Evolutionary conservation across 2,113 vertebrate genomes (phyloP).

Genomic region (Sinocyclocheilus anophthalmus): DNA sequence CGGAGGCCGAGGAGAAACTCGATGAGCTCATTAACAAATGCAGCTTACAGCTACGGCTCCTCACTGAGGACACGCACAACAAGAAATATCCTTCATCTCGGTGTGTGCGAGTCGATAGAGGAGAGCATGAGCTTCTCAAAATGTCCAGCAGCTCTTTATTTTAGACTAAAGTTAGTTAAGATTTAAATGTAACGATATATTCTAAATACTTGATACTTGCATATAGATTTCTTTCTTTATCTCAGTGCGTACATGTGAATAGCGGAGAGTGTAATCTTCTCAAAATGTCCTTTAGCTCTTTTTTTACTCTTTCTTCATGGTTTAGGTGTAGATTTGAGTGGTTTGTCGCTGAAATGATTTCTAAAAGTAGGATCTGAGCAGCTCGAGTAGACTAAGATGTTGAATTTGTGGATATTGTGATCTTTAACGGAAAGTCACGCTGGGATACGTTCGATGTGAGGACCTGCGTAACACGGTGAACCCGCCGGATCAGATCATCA

Average conservation of each 20-base stretch:
- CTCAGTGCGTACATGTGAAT: too few relatives aligned
- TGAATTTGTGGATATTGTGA: neutral
- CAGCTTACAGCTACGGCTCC: conserved; percentile 85
- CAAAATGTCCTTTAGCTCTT: too few relatives aligned
- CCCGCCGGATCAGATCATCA: conserved; percentile 90
- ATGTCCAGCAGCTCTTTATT: too few relatives aligned
- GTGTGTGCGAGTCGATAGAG: too few relatives aligned
- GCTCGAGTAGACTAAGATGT: neutral
- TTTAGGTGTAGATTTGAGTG: too few relatives aligned
- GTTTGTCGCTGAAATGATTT: neutral
- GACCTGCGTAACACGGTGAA: conserved; percentile 88
- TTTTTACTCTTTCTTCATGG: neutral
- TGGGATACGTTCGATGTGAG: conserved; percentile 94
- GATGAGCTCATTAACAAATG: conserved; percentile 88
- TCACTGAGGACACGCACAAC: conserved; percentile 88
- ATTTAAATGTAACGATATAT: too few relatives aligned
- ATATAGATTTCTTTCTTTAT: too few relatives aligned
- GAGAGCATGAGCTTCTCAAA: too few relatives aligned
- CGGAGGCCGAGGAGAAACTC: conserved; percentile 84
- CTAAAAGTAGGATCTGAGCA: neutral
- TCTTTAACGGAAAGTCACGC: conserved; percentile 74
- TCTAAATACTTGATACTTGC: too few relatives aligned
- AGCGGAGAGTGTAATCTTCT: too few relatives aligned
- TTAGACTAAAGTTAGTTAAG: too few relatives aligned
- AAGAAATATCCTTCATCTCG: conserved; percentile 91